These are phyloP conservation scores for Orius insidiosus DNA, from an alignment of 1,140 invertebrate species.

Conservation along the genomic window DNA sequence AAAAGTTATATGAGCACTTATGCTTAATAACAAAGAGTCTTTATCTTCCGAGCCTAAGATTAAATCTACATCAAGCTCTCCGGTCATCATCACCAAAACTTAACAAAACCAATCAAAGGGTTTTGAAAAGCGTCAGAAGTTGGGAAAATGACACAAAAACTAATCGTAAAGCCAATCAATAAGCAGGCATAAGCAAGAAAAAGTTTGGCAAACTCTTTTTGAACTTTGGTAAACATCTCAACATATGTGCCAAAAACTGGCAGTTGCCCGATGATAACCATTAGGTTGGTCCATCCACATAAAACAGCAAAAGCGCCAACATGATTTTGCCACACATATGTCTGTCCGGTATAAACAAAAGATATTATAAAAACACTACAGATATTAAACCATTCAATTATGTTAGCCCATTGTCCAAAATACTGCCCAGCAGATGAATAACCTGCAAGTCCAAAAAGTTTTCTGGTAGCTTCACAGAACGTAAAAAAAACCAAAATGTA, in stretches of 20 bases:
- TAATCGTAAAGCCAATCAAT: slow-evolving; percentile 67
- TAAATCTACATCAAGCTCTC: slow-evolving; percentile 56
- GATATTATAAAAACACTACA: slow-evolving; percentile 63
- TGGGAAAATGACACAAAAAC: slow-evolving; percentile 71
- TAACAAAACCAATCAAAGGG: slow-evolving; percentile 59
- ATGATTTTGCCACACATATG: slow-evolving; percentile 63
- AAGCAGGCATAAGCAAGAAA: slow-evolving; percentile 67
- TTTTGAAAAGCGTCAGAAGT: slow-evolving; percentile 58
- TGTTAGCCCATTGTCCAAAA: slow-evolving; percentile 62
- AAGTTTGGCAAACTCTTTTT: slow-evolving; percentile 68
- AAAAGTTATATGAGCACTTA: slow-evolving; percentile 55
- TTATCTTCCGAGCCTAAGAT: slow-evolving; percentile 42
- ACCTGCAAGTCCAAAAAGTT: slow-evolving; percentile 55
- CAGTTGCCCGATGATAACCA: slow-evolving; percentile 71
- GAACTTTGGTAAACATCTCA: slow-evolving; percentile 70
- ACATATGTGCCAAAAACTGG: slow-evolving; percentile 73
- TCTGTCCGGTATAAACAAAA: slow-evolving; percentile 54
- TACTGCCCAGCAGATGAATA: slow-evolving; percentile 60
- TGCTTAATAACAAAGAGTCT: slow-evolving; percentile 34
- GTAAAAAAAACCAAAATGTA: slow-evolving; percentile 54
- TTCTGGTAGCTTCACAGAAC: slow-evolving; percentile 53
- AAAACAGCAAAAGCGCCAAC: slow-evolving; percentile 66
- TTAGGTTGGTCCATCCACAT: slow-evolving; percentile 68
- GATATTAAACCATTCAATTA: slow-evolving; percentile 70
- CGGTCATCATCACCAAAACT: slow-evolving; percentile 78